Conservation (phyloP, 2,888 invertebrate genomes). For the Monopis laevigella region DNA sequence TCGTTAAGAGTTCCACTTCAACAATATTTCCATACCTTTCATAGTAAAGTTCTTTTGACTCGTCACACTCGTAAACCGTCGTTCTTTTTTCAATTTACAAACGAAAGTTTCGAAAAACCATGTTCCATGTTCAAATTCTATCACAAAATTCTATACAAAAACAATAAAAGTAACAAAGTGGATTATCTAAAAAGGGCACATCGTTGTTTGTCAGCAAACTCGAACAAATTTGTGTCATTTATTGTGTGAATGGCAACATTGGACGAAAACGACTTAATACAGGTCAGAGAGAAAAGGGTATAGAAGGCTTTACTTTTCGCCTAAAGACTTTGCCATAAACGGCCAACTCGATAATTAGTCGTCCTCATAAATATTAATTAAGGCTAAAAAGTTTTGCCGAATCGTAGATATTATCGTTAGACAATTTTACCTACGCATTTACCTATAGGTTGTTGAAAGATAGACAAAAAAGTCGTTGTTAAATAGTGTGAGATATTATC, state of each 20-base stretch:
- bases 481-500: too few relatives aligned
- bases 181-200: constrained; percentile 24
- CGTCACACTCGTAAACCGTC: too few relatives aligned
- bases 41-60: too few relatives aligned
- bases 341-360: constrained; percentile 24
- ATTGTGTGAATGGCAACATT: constrained; percentile 28
- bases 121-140: too few relatives aligned
- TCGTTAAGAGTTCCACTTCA: too few relatives aligned
- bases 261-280: constrained; percentile 33
- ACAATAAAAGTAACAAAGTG: constrained; percentile 35
- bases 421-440: too few relatives aligned
- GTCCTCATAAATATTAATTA: constrained; percentile 23
- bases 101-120: too few relatives aligned
- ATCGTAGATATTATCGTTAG: constrained; percentile 1
- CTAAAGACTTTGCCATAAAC: constrained; percentile 20
- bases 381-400: constrained; percentile 4
- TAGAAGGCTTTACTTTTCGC: constrained; percentile 13
- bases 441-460: too few relatives aligned
- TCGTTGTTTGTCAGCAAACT: constrained; percentile 34
- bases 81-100: too few relatives aligned
- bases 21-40: too few relatives aligned
- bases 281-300: constrained; percentile 21
- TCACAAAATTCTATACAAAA: too few relatives aligned
- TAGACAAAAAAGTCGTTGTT: too few relatives aligned
- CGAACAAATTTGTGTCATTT: constrained; percentile 48